Percentiles rank a stretch among this genome's conserved stretches.
Evolutionary conservation across 1,140 invertebrate genomes (phyloP).

Genomic region (Homalodisca vitripennis): DNA sequence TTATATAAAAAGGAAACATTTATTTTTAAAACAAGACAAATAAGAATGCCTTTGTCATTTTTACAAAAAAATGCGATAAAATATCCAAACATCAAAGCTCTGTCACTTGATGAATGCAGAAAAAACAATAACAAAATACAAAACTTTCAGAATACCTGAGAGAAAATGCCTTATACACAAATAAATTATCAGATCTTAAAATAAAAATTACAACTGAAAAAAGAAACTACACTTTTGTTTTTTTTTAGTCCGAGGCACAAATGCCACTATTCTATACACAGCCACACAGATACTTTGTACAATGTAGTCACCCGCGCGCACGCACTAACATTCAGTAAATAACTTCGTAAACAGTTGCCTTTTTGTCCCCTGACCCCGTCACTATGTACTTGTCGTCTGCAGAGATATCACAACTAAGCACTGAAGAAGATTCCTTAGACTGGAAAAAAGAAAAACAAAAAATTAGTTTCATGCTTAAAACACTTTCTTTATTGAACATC

Average conservation of each 20-base stretch:
- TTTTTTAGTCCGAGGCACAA: not conserved
- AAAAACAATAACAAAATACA: not conserved
- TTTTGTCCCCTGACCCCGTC: constrained; percentile 97
- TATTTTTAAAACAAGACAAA: not conserved
- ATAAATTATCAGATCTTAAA: not conserved
- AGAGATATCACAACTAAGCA: constrained; percentile 98
- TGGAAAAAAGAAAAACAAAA: constrained; percentile 58
- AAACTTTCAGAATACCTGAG: not conserved
- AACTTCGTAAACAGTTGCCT: constrained; percentile 98
- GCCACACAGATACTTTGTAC: constrained; percentile 24
- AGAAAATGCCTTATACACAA: not conserved
- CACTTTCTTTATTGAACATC: no score
- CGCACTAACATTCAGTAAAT: constrained; percentile 65
- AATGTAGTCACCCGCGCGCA: not conserved
- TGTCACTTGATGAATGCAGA: not conserved
- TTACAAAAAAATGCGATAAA: not conserved
- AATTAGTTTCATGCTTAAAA: no score
- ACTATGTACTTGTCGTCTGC: constrained; percentile 98
- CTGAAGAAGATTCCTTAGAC: constrained; percentile 97
- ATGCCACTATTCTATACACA: constrained; percentile 2
- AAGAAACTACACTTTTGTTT: constrained; percentile 2
- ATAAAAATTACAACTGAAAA: not conserved
- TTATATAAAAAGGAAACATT: not conserved
- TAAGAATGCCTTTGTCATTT: not conserved
- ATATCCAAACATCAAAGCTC: not conserved